Evolutionary conservation across 2,888 invertebrate genomes (phyloP), one percentile per base, ranked within the genome.

Genomic region (Crossocerus cetratus): DNA sequence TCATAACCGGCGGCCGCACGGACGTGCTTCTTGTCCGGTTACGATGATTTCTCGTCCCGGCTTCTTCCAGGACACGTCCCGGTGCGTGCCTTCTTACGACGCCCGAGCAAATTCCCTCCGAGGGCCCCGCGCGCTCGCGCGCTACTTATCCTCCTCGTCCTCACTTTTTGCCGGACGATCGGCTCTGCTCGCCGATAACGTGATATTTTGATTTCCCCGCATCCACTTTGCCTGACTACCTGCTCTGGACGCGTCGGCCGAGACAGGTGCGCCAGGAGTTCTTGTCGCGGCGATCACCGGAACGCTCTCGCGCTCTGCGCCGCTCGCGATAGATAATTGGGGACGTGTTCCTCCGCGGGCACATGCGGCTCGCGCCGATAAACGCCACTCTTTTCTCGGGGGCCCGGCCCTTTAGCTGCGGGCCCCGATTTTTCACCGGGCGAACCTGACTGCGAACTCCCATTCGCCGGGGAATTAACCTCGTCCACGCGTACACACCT

Each of bases 1-100:
- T 78, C 81, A 74, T 82, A 77, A 77, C 74, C 73, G 69, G 32
- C 32, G 32, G 32, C 8, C 74, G 71, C 55, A 56, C 57, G n/a
- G 69, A 69, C 76, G 64, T 69, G 76, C 56, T 62, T 71, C 76
- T 74, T 70, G 70, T 60, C 57, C 65, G 20, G 49, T 44, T 44
- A 63, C 62, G 69, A 63, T 57, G 72, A 72, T 74, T 72, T 69
- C 72, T 70, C 72, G 57, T 69, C 44, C 68, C 55, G 65, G 43
- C 54, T 22, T 44, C 8, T 57, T 23, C 49, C 65, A 58, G 16
- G n/a, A 69, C 71, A 65, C 70, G 72, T 66, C 69, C 20, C 44
- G 32, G 32, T 32, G 63, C 56, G 44, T 64, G 62, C 45, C 32
- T 76, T 78, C 76, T 74, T 72, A 58, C 32, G 54, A 18, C 20